These are phyloP conservation scores for Mobula birostris DNA, from an alignment of 2,113 vertebrate genomes.

Conservation along the genomic window DNA sequence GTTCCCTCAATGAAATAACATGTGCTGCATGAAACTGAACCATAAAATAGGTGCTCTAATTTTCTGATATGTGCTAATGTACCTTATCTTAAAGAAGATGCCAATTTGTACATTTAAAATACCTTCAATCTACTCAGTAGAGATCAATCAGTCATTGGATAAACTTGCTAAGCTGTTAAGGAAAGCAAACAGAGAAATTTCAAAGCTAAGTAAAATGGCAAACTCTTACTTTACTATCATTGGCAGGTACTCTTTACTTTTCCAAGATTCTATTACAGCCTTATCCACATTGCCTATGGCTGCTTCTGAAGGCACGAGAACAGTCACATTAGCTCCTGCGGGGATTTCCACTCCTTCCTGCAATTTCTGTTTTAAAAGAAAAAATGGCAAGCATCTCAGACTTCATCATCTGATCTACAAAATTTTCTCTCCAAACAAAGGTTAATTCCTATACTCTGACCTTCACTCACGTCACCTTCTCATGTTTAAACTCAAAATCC, in stretches of 20 bases:
- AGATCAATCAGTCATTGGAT: not conserved
- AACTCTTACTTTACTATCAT: slow-evolving; percentile 67
- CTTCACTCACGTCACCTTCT: not conserved
- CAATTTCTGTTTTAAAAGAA: slow-evolving; percentile 54
- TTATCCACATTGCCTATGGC: slow-evolving; percentile 57
- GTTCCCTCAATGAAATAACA: not conserved
- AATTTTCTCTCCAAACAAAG: not conserved
- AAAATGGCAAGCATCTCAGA: slow-evolving; percentile 44
- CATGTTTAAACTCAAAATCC: not conserved
- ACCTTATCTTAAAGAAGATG: not conserved
- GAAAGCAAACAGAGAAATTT: not conserved
- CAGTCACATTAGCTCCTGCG: slow-evolving; percentile 60
- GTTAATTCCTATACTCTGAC: not conserved
- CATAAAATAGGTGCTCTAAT: not conserved
- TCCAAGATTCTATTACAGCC: slow-evolving; percentile 61
- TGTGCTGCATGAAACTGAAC: not conserved
- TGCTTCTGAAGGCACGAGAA: slow-evolving; percentile 62
- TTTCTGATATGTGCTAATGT: not conserved
- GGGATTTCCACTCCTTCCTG: slow-evolving; percentile 51
- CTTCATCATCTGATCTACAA: not conserved
- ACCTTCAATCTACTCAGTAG: not conserved
- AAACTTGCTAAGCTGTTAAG: not conserved
- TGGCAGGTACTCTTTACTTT: slow-evolving; percentile 55
- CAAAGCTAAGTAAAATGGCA: not conserved
- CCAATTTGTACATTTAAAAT: not conserved